Evolutionary conservation across 2,888 invertebrate genomes (phyloP), one percentile per base, ranked within the genome.

Genomic region (Lithosia quadra): DNA sequence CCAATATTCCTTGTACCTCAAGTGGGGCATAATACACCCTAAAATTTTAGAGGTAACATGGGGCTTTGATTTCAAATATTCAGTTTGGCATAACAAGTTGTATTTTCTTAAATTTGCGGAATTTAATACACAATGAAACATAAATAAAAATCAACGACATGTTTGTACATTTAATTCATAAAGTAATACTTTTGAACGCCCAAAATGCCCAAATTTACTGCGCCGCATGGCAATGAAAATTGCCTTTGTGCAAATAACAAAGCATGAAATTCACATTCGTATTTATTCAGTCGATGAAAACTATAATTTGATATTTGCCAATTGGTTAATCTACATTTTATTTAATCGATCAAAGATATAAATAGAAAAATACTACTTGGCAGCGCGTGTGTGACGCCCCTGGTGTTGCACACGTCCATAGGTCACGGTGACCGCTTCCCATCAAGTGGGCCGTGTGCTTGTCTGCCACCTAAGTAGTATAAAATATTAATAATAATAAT

Each of bases 11-110:
- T 7, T 18, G 28, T 9, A 36, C 55, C 22, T 34, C 18, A 13
- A 64, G 53, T 63, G 55, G 53, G 33, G 33, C 11, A 62, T 13
- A 49, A 33, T 34, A 34, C 53, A 34, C 63, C 55, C 63, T 11
- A 22, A 63, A 21, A 53, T 55, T 63, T 56, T 22, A 21, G 18
- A 55, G 34, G 53, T 28, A 49, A 24, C 28, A 43, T 43, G 15
- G 3, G 18, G n/a, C n/a, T 58, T 58, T 58, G 58, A 58, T 58
- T 33, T 28, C 28, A 10, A 62, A 11, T 28, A 15, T 60, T 10
- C 36, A 22, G 22, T 36, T 22, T 60, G 9, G n/a, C 49, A 8
- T n/a, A 49, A 9, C n/a, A 8, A 49, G 18, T 1, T 49, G 18
- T 49, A 9, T 49, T 9, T 2, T 5, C 15, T 13, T 43, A 15